Base-by-base conservation (phyloP, 2,888 invertebrate species). In the Osedax fenrisi region DNA sequence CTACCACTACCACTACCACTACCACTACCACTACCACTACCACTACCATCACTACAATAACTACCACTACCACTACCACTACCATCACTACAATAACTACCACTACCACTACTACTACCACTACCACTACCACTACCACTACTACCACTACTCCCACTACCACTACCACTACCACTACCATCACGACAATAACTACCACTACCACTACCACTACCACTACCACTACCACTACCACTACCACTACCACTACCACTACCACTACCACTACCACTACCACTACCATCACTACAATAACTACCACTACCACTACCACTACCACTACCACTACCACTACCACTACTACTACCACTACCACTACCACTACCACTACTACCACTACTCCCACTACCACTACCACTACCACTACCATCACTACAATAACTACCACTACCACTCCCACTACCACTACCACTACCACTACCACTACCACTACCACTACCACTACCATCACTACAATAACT, bases 1-100 rank as follows among this genome's bases (percentile, higher is more conserved):
- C 69, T 69, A 26, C 69, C 23, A 26, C 69, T 69, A 26, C 69
- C 23, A 26, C 69, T 69, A 26, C 25, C 23, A 69, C 25, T 69
- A 69, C 27, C 23, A 69, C 27, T 69, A 69, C 27, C 23, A 69
- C 27, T 69, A 69, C 27, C 23, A 69, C 25, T 69, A 69, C 24
- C 23, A 69, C 27, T 69, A 69, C 10, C 23, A 69, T n/a, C 23
- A 69, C 24, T 69, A 69, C 27, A 21, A 69, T 10, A 21, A 69
- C 27, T 69, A 69, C 27, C 23, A 69, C 27, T 69, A 69, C 27
- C 23, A 69, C 27, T 69, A 69, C 10, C 23, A 69, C 27, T 26
- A 69, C 27, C n/a, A 69, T n/a, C n/a, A 69, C 10, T n/a, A 69
- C 27, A 41, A 17, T n/a, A 69, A 69, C 27, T 26, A 69, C 27